phyloP scores from a whole-genome alignment of 2,888 invertebrate species.

The Microplitis deprimator region DNA sequence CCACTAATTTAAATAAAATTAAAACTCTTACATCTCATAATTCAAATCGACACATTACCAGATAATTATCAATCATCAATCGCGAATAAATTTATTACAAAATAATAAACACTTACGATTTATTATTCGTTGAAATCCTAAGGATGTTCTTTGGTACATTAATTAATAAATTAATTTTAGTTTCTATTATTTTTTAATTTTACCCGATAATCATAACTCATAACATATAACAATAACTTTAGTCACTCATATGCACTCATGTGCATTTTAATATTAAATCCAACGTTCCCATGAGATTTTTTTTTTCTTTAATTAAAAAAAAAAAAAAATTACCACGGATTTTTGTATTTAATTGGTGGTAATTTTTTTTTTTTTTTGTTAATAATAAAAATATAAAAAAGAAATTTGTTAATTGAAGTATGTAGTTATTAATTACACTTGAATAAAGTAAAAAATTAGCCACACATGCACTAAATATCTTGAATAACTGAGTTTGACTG shows the following conservation, averaged over 20 bases:
- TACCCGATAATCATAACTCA: background rate
- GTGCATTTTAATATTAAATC: background rate
- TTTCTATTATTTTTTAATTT: background rate
- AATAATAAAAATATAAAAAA: no score
- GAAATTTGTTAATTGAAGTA: no score
- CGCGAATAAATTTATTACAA: background rate
- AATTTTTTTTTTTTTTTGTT: no score
- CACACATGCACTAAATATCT: conserved; percentile 1
- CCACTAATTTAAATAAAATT: no score
- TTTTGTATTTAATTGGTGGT: no score
- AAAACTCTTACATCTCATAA: no score
- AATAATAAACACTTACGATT: conserved; percentile 28
- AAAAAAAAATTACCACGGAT: no score
- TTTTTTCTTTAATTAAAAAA: background rate
- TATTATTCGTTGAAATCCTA: background rate
- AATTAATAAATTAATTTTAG: background rate
- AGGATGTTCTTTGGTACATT: background rate
- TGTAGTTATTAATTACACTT: background rate
- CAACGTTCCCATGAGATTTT: background rate
- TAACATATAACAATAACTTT: background rate
- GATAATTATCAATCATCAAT: background rate
- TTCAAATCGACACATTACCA: no score
- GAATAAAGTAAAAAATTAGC: background rate
- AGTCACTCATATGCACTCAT: background rate
- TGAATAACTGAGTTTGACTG: conserved; percentile 1